phyloP scores from a whole-genome alignment of 2,113 vertebrate genomes.

The Hypanus sabinus region DNA sequence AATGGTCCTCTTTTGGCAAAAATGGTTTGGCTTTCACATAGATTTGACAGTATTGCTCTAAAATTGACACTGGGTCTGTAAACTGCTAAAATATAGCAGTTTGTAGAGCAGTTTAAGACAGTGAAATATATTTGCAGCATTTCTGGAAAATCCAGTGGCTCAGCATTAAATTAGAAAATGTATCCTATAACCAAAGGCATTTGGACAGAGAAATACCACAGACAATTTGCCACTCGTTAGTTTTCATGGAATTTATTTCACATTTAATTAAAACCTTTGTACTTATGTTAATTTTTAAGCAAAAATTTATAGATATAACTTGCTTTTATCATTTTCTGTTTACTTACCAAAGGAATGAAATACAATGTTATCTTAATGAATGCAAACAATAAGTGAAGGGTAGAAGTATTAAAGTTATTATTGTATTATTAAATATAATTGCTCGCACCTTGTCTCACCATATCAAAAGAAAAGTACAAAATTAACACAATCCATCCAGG shows the following conservation, averaged over 20 bases:
- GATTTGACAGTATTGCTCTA: background rate
- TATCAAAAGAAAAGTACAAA: background rate
- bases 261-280: conserved; percentile 11
- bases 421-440: background rate
- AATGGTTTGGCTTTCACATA: background rate
- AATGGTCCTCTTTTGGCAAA: background rate
- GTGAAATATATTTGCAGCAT: background rate
- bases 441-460: too few relatives aligned
- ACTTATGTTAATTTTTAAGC: background rate
- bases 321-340: background rate
- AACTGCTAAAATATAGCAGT: background rate
- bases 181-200: background rate
- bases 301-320: background rate
- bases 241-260: background rate
- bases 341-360: background rate
- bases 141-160: background rate
- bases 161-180: background rate
- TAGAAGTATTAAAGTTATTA: background rate
- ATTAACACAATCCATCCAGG: background rate
- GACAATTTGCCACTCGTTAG: background rate
- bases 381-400: background rate
- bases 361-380: too few relatives aligned
- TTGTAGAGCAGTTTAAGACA: background rate
- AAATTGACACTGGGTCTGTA: background rate
- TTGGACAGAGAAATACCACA: background rate